Base-by-base conservation (phyloP, 2,888 invertebrate genomes). In the Callyntrura sp. region DNA sequence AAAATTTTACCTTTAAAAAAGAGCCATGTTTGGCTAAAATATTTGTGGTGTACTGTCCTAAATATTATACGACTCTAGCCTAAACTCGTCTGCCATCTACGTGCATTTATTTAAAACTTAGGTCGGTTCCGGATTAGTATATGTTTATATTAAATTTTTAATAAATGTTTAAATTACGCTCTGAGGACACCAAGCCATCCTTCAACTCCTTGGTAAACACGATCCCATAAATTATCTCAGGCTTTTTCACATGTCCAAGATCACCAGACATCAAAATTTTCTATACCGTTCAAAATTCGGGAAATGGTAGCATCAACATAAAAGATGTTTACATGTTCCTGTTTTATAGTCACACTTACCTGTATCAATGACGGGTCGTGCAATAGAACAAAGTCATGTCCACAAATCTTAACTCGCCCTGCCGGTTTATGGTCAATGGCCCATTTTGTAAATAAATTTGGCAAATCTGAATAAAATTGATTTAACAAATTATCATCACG, bases 91-190 rank as follows among this genome's bases (percentile, higher is more conserved):
- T n/a, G n/a, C n/a, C n/a, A n/a, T n/a, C n/a, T n/a, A n/a, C n/a
- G n/a, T n/a, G n/a, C n/a, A n/a, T n/a, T n/a, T n/a, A n/a, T n/a
- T n/a, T n/a, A n/a, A n/a, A n/a, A n/a, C n/a, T n/a, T n/a, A n/a
- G n/a, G n/a, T n/a, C n/a, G n/a, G n/a, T n/a, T n/a, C n/a, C n/a
- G n/a, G n/a, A n/a, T n/a, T n/a, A n/a, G n/a, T n/a, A n/a, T n/a
- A n/a, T n/a, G n/a, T n/a, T n/a, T n/a, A n/a, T n/a, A n/a, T n/a
- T n/a, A n/a, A n/a, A n/a, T n/a, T n/a, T n/a, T n/a, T n/a, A n/a
- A n/a, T n/a, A n/a, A n/a, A n/a, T n/a, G 17, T 48, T 51, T 76
- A 11, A 20, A 9, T 20, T 51, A 76, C 76, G 76, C 51, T 76
- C 17, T 23, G 76, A 76, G 4, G 76, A 48, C 0, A 76, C 76